Percentiles rank a stretch among this genome's conserved stretches.
Evolutionary conservation across 1,140 invertebrate species (phyloP).

Genomic region (Drosophila tani): DNA sequence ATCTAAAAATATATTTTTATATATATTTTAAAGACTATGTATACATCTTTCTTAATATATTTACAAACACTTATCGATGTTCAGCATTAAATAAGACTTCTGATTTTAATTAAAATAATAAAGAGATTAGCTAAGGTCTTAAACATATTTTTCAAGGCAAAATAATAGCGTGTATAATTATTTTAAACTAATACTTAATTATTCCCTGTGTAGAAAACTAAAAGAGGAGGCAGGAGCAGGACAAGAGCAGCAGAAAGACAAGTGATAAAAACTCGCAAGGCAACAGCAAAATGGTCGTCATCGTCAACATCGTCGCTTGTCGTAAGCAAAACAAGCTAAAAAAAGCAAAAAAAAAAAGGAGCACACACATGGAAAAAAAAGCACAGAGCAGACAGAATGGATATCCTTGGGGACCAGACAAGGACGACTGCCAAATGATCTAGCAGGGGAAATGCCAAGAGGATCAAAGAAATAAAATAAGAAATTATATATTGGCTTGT

Average conservation of each 20-base stretch:
- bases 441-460: background rate
- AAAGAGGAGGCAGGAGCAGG: background rate
- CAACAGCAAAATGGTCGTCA: conserved; percentile 61
- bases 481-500: no score
- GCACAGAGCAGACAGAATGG: background rate
- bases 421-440: conserved; percentile 15
- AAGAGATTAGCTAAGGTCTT: no score
- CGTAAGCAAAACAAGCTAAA: conserved; percentile 44
- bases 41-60: no score
- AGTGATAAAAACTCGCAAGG: conserved; percentile 49
- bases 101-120: no score
- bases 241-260: conserved; percentile 1
- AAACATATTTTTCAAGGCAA: no score
- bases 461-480: background rate
- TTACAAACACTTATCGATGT: no score
- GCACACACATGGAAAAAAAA: background rate
- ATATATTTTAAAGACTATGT: no score
- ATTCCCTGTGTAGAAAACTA: background rate
- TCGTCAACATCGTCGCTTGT: conserved; percentile 52
- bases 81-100: no score
- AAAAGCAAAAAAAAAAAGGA: background rate
- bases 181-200: background rate
- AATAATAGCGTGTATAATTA: no score
- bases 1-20: no score
- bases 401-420: background rate